phyloP scores from a whole-genome alignment of 37 sponge, comb jelly and placozoan species.

The Tethya wilhelma region DNA sequence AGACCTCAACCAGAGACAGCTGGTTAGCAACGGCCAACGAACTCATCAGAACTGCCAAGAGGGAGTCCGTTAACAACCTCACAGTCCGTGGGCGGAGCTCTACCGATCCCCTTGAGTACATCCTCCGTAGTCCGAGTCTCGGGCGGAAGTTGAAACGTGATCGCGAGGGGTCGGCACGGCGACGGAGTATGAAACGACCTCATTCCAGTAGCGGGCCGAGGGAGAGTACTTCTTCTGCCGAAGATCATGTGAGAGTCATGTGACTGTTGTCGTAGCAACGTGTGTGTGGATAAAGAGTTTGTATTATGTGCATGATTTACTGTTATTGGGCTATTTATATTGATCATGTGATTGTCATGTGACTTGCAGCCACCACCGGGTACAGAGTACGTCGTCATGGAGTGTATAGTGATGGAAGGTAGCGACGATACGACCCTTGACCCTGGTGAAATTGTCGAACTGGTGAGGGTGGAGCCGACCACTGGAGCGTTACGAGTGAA shows the following conservation, averaged over 20 bases:
- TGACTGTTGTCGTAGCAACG: not conserved
- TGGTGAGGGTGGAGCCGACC: conserved; percentile 33
- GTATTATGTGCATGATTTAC: not conserved
- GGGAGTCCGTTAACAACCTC: not conserved
- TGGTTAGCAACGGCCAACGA: conserved; percentile 20
- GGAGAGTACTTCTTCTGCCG: not conserved
- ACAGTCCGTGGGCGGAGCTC: not conserved
- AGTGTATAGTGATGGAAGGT: conserved; percentile 77
- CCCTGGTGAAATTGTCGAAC: conserved; percentile 71
- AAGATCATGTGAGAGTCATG: conserved; percentile 18
- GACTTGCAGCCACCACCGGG: conserved; percentile 14
- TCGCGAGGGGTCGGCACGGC: not conserved
- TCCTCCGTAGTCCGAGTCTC: conserved; percentile 3
- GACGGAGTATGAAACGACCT: conserved; percentile 3
- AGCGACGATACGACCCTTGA: conserved; percentile 63
- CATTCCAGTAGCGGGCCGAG: not conserved
- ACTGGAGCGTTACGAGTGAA: conserved; percentile 27
- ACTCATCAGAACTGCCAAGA: conserved; percentile 36
- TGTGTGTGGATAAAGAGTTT: not conserved
- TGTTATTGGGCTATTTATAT: not conserved
- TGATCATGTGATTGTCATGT: not conserved
- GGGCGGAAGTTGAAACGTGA: not conserved
- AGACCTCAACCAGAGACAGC: conserved; percentile 16
- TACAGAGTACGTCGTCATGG: conserved; percentile 69
- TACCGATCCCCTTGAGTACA: conserved; percentile 15